Percentiles rank a stretch among this genome's conserved stretches.
Evolutionary conservation across 2,888 invertebrate genomes (phyloP).

Genomic region (Sarcophaga rosellei): DNA sequence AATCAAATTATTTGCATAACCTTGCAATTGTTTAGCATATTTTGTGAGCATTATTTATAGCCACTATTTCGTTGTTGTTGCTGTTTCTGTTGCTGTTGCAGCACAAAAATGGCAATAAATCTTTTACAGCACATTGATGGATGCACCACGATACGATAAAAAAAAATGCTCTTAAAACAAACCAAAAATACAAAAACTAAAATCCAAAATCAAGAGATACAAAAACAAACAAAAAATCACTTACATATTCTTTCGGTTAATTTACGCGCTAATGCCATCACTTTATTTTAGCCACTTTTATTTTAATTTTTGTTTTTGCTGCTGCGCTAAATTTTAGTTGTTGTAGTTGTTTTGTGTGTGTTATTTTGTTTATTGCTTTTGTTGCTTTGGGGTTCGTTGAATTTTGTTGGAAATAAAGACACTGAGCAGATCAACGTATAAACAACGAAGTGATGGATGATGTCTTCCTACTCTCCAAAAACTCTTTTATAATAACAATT

Average conservation of each 20-base stretch:
- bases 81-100: constrained; percentile 37
- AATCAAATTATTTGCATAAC: constrained; percentile 61
- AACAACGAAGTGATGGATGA: constrained; percentile 32
- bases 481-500: constrained; percentile 39
- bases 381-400: constrained; percentile 55
- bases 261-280: constrained; percentile 81
- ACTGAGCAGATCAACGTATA: constrained; percentile 14
- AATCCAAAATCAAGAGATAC: constrained; percentile 5
- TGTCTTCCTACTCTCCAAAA: constrained; percentile 31
- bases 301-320: constrained; percentile 37
- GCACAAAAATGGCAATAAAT: constrained; percentile 43
- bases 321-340: constrained; percentile 19
- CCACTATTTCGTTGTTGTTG: not conserved
- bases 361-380: not conserved
- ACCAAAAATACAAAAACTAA: not conserved
- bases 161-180: not conserved
- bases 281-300: constrained; percentile 69
- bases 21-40: constrained; percentile 54
- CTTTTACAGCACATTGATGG: constrained; percentile 30
- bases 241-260: constrained; percentile 81
- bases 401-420: constrained; percentile 30
- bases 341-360: not conserved
- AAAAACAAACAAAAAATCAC: constrained; percentile 68
- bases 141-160: constrained; percentile 26
- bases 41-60: not conserved